Percentiles rank a stretch among this genome's conserved stretches.
Evolutionary conservation across 2,797 vertebrate genomes (phyloP).

Genomic region (Ptychadena robeensis): DNA sequence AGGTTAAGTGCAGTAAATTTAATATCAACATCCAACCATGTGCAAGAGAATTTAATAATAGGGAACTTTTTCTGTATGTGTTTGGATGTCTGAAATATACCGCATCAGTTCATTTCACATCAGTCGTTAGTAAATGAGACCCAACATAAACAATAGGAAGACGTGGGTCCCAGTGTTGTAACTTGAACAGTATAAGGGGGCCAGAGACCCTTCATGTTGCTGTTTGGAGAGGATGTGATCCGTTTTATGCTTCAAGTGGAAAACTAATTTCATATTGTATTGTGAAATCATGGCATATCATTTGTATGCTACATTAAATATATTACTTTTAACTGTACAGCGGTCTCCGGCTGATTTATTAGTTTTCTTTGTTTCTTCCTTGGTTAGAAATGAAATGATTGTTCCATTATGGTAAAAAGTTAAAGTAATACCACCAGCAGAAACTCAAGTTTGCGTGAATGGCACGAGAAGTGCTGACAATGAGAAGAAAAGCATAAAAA

Average conservation of each 20-base stretch:
- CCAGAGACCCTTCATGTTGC: background rate
- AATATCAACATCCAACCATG: background rate
- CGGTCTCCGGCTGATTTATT: background rate
- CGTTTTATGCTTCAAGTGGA: background rate
- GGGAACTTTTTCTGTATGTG: background rate
- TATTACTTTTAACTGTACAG: constrained; percentile 4
- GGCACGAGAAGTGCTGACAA: too few species aligned
- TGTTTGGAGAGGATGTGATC: background rate
- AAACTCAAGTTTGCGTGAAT: too few species aligned
- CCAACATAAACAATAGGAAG: background rate
- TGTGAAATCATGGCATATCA: background rate
- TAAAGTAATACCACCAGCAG: too few species aligned
- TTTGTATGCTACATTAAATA: constrained; percentile 1
- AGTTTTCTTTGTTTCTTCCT: too few species aligned
- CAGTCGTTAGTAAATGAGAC: background rate
- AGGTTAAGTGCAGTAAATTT: too few species aligned
- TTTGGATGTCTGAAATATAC: background rate
- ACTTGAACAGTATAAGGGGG: background rate
- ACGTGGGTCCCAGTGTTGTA: background rate
- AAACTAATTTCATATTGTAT: background rate
- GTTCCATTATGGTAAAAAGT: too few species aligned
- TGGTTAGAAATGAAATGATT: too few species aligned
- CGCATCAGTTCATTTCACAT: background rate
- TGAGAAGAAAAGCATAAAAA: too few species aligned
- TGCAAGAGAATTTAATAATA: background rate